Base-by-base conservation (phyloP, 2,888 invertebrate species). In the Aphidoletes aphidimyza region DNA sequence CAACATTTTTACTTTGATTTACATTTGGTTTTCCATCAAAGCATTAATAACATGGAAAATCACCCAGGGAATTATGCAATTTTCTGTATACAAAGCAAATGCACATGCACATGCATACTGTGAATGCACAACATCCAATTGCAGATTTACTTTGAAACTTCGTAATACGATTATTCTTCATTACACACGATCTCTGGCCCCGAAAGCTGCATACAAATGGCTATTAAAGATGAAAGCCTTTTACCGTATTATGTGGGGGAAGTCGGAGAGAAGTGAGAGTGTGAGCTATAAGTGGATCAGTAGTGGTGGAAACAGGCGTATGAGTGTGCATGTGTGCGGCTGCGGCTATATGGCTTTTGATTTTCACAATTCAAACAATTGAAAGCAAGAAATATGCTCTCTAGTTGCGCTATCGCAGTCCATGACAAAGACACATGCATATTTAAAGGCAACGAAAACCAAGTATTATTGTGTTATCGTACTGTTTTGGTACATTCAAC, bases 351-450 rank as follows among this genome's bases (percentile, higher is more conserved):
- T 69, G n/a, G 69, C 69, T 22, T 69, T 69, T 30, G 69, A 69
- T 69, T 6, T n/a, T 14, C 69, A 69, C 30, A 69, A 30, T 69
- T 69, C 69, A 69, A 69, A 69, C 54, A 54, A 54, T 54, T 69
- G 30, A 69, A 69, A 30, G 30, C 30, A 14, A 69, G 69, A 69
- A 11, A 69, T 69, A n/a, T 69, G 54, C 69, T 1, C 3, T 30
- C n/a, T 30, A 14, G 8, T 54, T 14, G 2, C 30, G 2, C 19
- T 34, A 11, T 1, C 30, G 1, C 2, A 34, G 34, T 2, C 47
- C 17, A 47, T 19, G 19, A 47, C 2, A 17, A 17, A 3, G 8
- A 17, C 9, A 19, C 8, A 47, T 54, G 22, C 30, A 69, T 69
- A 30, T 69, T 69, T 69, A 11, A n/a, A 69, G 30, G 34, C 11